Evolutionary conservation across 2,113 vertebrate genomes (phyloP).

Genomic region (Psilopsiagon aurifrons): DNA sequence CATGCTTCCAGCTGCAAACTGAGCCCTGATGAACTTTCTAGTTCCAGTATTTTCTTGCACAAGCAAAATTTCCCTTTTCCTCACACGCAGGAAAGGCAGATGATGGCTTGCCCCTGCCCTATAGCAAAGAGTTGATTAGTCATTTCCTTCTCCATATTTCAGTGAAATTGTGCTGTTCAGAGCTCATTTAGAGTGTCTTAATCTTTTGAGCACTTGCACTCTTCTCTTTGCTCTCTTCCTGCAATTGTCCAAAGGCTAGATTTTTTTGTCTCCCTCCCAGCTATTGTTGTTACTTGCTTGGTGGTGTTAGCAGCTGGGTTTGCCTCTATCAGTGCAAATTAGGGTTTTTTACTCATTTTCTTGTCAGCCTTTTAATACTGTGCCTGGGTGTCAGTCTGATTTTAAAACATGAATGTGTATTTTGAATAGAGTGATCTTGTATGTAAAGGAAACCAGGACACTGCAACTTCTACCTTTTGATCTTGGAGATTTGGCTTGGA

Average conservation of each 20-base stretch:
- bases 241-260: not conserved
- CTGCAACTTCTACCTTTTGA: not conserved
- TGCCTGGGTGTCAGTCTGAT: not conserved
- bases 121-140: not conserved
- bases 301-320: not conserved
- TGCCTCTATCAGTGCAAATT: not conserved
- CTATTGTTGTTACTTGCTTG: not conserved
- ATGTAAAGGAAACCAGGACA: not conserved
- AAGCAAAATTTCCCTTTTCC: not conserved
- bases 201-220: not conserved
- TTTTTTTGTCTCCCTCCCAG: not conserved
- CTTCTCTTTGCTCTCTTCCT: conserved; percentile 2
- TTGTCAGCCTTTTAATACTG: not conserved
- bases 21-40: accelerated
- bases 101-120: not conserved
- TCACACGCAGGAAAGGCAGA: not conserved
- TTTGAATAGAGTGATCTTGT: not conserved
- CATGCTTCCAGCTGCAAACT: not conserved
- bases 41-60: not conserved
- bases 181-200: not conserved
- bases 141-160: conserved; percentile 24
- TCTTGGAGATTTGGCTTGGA: not conserved
- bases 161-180: not conserved
- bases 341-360: not conserved
- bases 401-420: not conserved